Conservation (phyloP, 2,113 vertebrate species). For the Sinosuthora webbiana region DNA sequence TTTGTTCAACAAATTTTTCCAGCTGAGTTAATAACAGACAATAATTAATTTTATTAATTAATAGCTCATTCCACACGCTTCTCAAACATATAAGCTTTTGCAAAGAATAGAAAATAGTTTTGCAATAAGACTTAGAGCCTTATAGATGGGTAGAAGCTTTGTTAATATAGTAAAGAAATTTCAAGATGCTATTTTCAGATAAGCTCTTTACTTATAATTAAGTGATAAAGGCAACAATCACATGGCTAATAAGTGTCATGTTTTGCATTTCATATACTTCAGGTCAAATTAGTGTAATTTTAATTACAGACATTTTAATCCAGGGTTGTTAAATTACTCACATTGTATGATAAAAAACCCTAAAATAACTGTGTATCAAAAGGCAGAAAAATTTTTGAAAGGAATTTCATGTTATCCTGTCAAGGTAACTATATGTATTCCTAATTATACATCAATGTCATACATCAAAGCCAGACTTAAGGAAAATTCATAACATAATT, state of each 20-base stretch:
- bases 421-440: not conserved
- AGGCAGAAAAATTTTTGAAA: not conserved
- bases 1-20: not conserved
- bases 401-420: not conserved
- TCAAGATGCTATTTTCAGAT: not conserved
- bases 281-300: not conserved
- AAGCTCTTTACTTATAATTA: not conserved
- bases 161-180: not conserved
- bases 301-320: not conserved
- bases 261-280: not conserved
- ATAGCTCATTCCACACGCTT: not conserved
- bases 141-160: not conserved
- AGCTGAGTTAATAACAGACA: not conserved
- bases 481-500: not conserved
- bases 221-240: not conserved
- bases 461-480: not conserved
- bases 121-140: not conserved
- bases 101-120: not conserved
- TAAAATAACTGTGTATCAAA: not conserved
- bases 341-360: not conserved
- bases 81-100: not conserved
- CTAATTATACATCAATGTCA: not conserved
- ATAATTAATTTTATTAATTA: not conserved
- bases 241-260: not conserved
- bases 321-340: not conserved